Base-by-base conservation (phyloP, 2,113 vertebrate species). In the Oostethus manadensis region DNA sequence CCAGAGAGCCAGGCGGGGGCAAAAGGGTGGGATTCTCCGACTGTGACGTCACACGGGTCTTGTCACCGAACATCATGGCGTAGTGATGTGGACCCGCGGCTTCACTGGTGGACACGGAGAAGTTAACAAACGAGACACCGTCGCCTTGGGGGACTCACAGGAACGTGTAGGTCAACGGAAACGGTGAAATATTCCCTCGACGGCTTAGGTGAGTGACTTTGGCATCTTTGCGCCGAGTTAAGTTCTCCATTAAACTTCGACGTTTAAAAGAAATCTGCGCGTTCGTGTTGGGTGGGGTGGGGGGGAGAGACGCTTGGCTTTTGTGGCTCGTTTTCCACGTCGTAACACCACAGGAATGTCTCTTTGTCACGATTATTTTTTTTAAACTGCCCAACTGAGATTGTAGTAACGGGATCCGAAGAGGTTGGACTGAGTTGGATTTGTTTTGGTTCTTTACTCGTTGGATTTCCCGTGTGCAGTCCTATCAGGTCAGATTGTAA, bases 61-160 rank as follows among this genome's bases (percentile, higher is more conserved):
- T 56, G 76, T 75, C 81, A 81, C 80, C 77, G 70, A 79, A 86
- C 82, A 89, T 90, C 85, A 90, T 90, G 90, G 90, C 88, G 89
- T 89, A 87, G 87, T 42, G 62, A 84, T 78, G 85, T 65, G 74
- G 77, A 58, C 42, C 43, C 16, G 6, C 35, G 40, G 45, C 60
- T 68, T 71, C 46, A 26, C 71, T 71, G 56, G 70, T 66, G 59
- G 76, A 43, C 51, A 60, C 55, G 20, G 55, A 70, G 44, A 83
- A 81, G 64, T 79, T 76, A 3, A 51, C 47, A 60, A 74, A 61
- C 15, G 33, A 15, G 38, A 0, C 3, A 9, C 8, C 1, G 54
- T 44, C 60, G 66, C 66, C 8, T 63, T 58, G 55, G 48, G 44
- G 14, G 13, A 14, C 49, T n/a, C 16, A 5, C 1, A 3, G 0